phyloP scores from a whole-genome alignment of 2,113 vertebrate species.

The Ophthalmolycus amberensis region DNA sequence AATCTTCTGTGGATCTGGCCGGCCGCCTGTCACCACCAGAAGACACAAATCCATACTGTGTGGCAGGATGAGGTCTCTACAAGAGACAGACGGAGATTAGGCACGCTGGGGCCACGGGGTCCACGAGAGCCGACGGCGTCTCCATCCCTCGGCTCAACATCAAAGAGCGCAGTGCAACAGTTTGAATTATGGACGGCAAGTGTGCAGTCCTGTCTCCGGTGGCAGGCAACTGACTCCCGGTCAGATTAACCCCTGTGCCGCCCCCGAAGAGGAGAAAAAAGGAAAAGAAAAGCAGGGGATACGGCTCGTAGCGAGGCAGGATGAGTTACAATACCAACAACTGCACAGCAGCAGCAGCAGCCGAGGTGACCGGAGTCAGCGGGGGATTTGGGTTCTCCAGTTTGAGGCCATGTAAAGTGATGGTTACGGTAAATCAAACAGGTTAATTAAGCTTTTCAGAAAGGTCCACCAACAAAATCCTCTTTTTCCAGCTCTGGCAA shows the following conservation, averaged over 20 bases:
- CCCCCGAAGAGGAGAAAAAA: constrained; percentile 10
- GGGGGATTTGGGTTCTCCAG: constrained; percentile 24
- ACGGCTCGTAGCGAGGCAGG: background rate
- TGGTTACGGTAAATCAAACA: background rate
- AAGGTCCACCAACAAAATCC: background rate
- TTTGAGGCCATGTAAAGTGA: background rate
- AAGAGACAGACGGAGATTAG: constrained; percentile 59
- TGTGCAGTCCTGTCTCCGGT: constrained; percentile 48
- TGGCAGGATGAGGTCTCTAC: constrained; percentile 50
- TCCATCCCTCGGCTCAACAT: constrained; percentile 52
- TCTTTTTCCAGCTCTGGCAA: background rate
- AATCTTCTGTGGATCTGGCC: background rate
- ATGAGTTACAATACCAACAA: constrained; percentile 62
- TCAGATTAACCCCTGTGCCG: constrained; percentile 52
- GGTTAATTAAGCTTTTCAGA: background rate
- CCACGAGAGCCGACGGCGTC: constrained; percentile 37
- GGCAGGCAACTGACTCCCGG: constrained; percentile 37
- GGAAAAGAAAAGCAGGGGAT: constrained; percentile 20
- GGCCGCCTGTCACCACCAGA: constrained; percentile 51
- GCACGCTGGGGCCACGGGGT: constrained; percentile 47
- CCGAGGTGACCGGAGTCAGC: constrained; percentile 7
- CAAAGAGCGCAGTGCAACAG: constrained; percentile 49
- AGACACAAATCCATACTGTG: constrained; percentile 54
- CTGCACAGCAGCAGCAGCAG: constrained; percentile 41
- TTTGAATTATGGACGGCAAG: constrained; percentile 72